Percentiles rank a stretch among this genome's conserved stretches.
These are phyloP conservation scores for Vulpes lagopus DNA, from an alignment of 2,113 vertebrate genomes.

Conservation along the genomic window DNA sequence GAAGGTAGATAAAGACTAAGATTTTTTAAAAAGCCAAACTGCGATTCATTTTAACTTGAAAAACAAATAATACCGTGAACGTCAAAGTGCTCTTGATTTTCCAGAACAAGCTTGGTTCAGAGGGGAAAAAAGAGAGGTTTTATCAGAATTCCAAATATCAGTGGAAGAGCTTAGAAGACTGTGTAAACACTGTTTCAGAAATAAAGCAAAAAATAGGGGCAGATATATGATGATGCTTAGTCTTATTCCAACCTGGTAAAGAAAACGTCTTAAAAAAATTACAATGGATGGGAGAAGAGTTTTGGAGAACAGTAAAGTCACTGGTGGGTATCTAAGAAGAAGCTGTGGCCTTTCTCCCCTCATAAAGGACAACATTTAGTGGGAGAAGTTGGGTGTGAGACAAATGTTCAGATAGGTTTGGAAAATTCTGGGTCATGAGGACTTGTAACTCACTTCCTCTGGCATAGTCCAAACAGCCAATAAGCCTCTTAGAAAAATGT, in stretches of 20 bases:
- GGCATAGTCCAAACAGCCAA: too few relatives aligned
- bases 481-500: too few relatives aligned
- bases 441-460: background rate
- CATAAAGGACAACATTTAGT: background rate
- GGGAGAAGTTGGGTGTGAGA: background rate
- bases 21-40: background rate
- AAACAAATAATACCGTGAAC: background rate
- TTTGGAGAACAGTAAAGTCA: background rate
- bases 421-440: background rate
- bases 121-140: background rate
- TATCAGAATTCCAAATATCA: conserved; percentile 37
- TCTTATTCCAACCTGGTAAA: background rate
- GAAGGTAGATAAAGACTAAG: background rate
- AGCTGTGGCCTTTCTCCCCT: background rate
- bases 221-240: background rate
- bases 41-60: background rate
- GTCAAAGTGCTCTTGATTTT: conserved; percentile 36
- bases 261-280: background rate
- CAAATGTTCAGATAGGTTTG: background rate
- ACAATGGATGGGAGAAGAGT: background rate
- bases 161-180: background rate
- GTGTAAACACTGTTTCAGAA: background rate
- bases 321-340: background rate
- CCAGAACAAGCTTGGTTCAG: background rate
- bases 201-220: background rate